phyloP scores from a whole-genome alignment of 2,797 vertebrate genomes.

The Lerista edwardsae region DNA sequence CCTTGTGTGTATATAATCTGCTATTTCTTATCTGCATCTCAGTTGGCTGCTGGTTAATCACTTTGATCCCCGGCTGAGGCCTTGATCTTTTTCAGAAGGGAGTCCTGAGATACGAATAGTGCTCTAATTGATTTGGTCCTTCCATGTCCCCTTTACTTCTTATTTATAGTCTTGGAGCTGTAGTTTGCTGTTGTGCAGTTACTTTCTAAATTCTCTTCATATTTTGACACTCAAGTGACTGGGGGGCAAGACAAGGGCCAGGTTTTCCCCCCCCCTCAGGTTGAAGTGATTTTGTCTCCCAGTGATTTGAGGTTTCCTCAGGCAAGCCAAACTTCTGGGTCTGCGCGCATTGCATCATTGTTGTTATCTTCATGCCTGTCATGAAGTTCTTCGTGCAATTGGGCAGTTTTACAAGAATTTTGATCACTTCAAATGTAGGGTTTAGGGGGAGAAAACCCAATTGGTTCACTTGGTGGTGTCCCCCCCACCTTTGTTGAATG shows the following conservation, averaged over 20 bases:
- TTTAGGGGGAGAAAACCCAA: constrained; percentile 28
- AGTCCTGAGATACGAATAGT: constrained; percentile 43
- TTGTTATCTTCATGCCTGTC: constrained; percentile 21
- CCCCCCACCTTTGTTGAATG: constrained; percentile 33
- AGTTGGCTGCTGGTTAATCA: constrained; percentile 50
- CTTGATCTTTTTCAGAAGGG: constrained; percentile 59
- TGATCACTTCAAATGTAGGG: constrained; percentile 15
- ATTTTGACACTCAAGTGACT: constrained; percentile 29
- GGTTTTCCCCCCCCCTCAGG: constrained; percentile 11
- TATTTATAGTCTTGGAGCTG: constrained; percentile 38
- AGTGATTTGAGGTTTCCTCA: constrained; percentile 18
- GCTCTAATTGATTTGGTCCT: constrained; percentile 50
- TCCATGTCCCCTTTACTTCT: constrained; percentile 32
- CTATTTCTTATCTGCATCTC: constrained; percentile 42
- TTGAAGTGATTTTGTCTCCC: constrained; percentile 13
- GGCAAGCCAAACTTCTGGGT: constrained; percentile 17
- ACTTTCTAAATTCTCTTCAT: constrained; percentile 15
- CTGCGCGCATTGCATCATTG: background rate
- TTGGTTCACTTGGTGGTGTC: constrained; percentile 43
- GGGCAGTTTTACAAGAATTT: constrained; percentile 8
- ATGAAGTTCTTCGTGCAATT: background rate
- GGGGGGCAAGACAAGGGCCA: background rate
- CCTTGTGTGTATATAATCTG: constrained; percentile 9
- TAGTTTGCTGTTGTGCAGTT: constrained; percentile 35
- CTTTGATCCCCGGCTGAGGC: constrained; percentile 48